Conservation (phyloP, 2,888 invertebrate genomes). For the Mesopsocus fuscifrons region DNA sequence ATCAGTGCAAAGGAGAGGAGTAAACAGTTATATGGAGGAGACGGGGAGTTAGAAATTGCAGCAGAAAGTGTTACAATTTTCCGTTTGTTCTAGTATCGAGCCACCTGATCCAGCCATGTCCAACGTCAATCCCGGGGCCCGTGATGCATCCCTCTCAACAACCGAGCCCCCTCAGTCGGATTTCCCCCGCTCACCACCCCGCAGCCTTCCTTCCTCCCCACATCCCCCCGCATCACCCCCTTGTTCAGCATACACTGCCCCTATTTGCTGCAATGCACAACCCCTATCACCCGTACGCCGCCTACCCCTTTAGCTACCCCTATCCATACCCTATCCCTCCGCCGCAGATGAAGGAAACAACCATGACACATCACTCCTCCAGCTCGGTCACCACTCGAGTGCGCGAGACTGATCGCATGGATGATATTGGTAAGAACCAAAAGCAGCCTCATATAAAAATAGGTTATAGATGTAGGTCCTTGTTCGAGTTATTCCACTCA, state of each 20-base stretch:
- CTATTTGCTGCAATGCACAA: slow-evolving; percentile 35
- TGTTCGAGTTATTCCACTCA: too few relatives aligned
- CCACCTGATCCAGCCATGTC: slow-evolving; percentile 17
- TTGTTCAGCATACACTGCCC: slow-evolving; percentile 21
- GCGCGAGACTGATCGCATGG: slow-evolving; percentile 31
- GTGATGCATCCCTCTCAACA: slow-evolving; percentile 58
- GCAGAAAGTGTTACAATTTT: too few relatives aligned
- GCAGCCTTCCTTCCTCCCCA: slow-evolving; percentile 17
- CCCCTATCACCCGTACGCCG: slow-evolving; percentile 43
- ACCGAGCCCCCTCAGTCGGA: slow-evolving; percentile 34
- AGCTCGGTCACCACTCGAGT: slow-evolving; percentile 48
- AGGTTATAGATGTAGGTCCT: too few relatives aligned
- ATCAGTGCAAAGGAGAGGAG: too few relatives aligned
- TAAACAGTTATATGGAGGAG: too few relatives aligned
- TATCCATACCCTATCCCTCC: slow-evolving; percentile 58
- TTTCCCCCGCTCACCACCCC: slow-evolving; percentile 18
- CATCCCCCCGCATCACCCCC: slow-evolving; percentile 15
- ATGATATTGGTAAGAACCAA: slow-evolving; percentile 27
- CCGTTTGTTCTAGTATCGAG: background rate
- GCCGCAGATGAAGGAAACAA: slow-evolving; percentile 41
- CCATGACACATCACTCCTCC: slow-evolving; percentile 50
- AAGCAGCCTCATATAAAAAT: too few relatives aligned
- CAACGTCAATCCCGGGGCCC: slow-evolving; percentile 43
- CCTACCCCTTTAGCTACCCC: slow-evolving; percentile 46
- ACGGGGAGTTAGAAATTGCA: too few relatives aligned